Evolutionary conservation across 2,888 invertebrate genomes (phyloP).

Genomic region (Drosophila affinis): DNA sequence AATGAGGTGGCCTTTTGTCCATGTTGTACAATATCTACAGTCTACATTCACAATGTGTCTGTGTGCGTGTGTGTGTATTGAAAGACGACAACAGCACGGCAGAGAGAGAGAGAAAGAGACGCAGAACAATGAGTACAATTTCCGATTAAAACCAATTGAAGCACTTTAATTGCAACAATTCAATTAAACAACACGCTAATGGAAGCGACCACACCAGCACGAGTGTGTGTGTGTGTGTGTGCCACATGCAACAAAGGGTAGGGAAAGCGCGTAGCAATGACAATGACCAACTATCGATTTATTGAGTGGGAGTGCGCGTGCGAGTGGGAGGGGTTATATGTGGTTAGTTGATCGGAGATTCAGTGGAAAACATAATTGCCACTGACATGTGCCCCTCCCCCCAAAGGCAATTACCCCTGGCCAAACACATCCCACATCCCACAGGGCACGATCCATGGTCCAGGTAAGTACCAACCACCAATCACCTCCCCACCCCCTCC

Average conservation of each 20-base stretch:
- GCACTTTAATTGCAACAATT: conserved; percentile 80
- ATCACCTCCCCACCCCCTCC: no score
- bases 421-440: neutral
- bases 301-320: conserved; percentile 32
- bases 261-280: conserved; percentile 8
- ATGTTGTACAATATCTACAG: neutral
- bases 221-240: no score
- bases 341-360: conserved; percentile 11
- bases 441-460: neutral
- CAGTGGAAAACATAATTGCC: conserved; percentile 55
- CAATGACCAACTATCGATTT: conserved; percentile 38
- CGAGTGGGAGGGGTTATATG: neutral
- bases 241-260: no score
- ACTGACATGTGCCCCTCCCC: conserved; percentile 55
- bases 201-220: conserved; percentile 44
- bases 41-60: conserved; percentile 2
- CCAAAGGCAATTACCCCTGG: conserved; percentile 32
- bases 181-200: conserved; percentile 78
- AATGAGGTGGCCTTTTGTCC: conserved; percentile 61
- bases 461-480: neutral
- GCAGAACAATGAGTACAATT: conserved; percentile 72
- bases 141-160: conserved; percentile 81
- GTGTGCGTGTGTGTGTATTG: conserved; percentile 9
- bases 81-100: conserved; percentile 9
- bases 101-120: neutral